Evolutionary conservation across 1,140 invertebrate genomes (phyloP), one percentile per base, ranked within the genome.

Genomic region (Bombus polaris): DNA sequence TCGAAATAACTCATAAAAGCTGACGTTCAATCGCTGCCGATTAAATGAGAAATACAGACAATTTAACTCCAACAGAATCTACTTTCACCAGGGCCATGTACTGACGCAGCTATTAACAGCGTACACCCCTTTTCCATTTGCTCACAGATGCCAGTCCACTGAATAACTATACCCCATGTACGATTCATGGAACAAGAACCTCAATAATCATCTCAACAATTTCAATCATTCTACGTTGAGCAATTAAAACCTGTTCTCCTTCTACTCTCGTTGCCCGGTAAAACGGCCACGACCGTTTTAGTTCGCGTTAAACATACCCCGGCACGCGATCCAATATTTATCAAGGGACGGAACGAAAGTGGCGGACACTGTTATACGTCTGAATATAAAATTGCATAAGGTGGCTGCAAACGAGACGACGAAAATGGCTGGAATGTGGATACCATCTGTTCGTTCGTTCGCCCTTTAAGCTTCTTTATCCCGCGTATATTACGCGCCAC

Each of bases 281-380:
- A 42, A 81, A 32, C 22, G 4, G 18, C 28, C 32, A 9, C 44
- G 35, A 35, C 0, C 10, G 47, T 39, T 37, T 25, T 28, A 37
- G 28, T n/a, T 72, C 35, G 15, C 66, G 47, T 68, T 81, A 70
- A 80, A 80, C 68, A 35, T 28, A 42, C 25, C 35, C 35, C 28
- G 42, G 37, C 79, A 81, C 79, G 79, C 79, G 79, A 73, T 73
- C 68, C 79, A 37, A 39, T 47, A 73, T 81, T 72, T 73, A 81
- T 81, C 79, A 73, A 59, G 28, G 37, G 25, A 22, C 47, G 28
- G 44, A 28, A n/a, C 68, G 79, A 81, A 73, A 72, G 79, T 81
- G 79, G 47, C 47, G 79, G 47, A 28, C 66, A 81, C 35, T 81
- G 78, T 81, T 81, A 32, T 59, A 72, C 79, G 79, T 81, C 78